These are phyloP conservation scores for Apeltes quadracus DNA, from an alignment of 2,113 vertebrate species.

Conservation along the genomic window DNA sequence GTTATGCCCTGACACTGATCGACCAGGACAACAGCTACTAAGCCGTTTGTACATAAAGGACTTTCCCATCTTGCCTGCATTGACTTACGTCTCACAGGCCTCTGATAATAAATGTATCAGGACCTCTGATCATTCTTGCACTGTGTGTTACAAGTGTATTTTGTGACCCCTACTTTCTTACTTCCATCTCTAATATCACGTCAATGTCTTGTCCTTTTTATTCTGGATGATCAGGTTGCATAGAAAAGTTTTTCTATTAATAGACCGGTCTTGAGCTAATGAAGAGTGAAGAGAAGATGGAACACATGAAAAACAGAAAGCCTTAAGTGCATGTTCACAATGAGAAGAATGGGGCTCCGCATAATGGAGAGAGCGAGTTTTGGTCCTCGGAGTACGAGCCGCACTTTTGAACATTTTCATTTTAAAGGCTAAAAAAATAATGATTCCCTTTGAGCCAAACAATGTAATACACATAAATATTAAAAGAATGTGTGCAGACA, in stretches of 20 bases:
- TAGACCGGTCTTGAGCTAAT: not conserved
- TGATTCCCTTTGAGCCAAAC: not conserved
- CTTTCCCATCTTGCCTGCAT: not conserved
- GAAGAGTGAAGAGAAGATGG: conserved; percentile 12
- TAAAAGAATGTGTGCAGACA: not conserved
- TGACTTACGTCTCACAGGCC: conserved; percentile 1
- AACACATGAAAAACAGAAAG: conserved; percentile 22
- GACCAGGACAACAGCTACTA: conserved; percentile 5
- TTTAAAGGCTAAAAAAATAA: not conserved
- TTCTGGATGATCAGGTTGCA: not conserved
- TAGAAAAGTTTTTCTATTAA: not conserved
- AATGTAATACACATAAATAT: not conserved
- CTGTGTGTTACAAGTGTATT: not conserved
- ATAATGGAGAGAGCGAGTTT: not conserved
- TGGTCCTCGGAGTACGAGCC: not conserved
- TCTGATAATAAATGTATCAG: conserved; percentile 8
- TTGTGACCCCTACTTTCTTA: not conserved
- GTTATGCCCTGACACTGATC: not conserved
- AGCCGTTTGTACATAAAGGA: conserved; percentile 4
- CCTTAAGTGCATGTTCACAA: conserved; percentile 19
- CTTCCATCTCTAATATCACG: not conserved
- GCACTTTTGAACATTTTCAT: not conserved
- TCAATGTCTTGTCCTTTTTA: not conserved
- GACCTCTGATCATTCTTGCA: not conserved
- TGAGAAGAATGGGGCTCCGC: conserved; percentile 3